Percentiles rank a stretch among this genome's conserved stretches.
Conservation (phyloP, 2,888 invertebrate species). For the Callinectes sapidus region DNA sequence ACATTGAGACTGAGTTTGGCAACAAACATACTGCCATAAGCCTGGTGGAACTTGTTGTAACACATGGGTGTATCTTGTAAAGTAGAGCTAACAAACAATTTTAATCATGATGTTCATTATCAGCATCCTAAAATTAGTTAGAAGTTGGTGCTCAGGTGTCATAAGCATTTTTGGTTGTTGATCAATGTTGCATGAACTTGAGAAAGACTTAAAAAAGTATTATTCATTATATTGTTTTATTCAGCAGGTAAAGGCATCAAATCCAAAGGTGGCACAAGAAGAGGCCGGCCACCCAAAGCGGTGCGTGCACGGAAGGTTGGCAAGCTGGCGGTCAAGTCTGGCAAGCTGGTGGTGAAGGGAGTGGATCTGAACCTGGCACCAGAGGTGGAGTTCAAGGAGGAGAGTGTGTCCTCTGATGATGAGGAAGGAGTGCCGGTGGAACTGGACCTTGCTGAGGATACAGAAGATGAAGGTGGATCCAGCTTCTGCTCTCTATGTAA, state of each 20-base stretch:
- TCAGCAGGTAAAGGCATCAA: constrained; percentile 43
- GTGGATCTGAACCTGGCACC: constrained; percentile 38
- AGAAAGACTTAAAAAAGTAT: not conserved
- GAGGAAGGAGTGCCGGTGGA: constrained; percentile 31
- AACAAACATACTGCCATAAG: no score
- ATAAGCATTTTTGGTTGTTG: no score
- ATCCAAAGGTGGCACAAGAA: constrained; percentile 45
- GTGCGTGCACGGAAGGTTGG: constrained; percentile 48
- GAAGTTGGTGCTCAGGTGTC: no score
- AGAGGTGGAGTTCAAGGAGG: constrained; percentile 47
- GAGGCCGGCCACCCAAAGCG: constrained; percentile 42
- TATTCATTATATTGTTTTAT: not conserved
- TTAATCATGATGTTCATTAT: no score
- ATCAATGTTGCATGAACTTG: not conserved
- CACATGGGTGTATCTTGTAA: no score
- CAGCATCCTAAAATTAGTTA: no score
- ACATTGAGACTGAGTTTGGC: no score
- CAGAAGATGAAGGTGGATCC: constrained; percentile 57
- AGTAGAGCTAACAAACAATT: no score
- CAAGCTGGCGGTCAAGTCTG: constrained; percentile 57
- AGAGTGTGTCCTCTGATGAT: constrained; percentile 24
- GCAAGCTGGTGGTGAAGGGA: constrained; percentile 57
- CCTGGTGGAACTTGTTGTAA: no score
- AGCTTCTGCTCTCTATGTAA: constrained; percentile 60
- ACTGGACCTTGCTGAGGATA: constrained; percentile 29